Base-by-base conservation (phyloP, 2,888 invertebrate species). In the Ptilodon capucinus region DNA sequence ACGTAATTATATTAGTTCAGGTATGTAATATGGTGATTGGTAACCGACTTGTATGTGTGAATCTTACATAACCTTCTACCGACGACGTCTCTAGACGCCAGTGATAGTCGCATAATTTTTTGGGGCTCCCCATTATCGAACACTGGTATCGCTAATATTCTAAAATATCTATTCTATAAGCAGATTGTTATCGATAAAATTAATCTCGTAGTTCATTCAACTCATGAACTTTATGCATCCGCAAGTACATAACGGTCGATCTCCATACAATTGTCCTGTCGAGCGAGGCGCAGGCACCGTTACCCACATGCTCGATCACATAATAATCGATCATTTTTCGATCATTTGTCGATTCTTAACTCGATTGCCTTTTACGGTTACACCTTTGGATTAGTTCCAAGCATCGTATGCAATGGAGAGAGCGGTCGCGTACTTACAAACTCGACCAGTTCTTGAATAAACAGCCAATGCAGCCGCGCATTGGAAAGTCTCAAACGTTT, bases 181-280 rank as follows among this genome's bases (percentile, higher is more conserved):
- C 21, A 21, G 8, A 36, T 55, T 51, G 34, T 42, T 52, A 44
- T 44, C 44, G 28, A 40, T 46, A 48, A 53, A 56, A 49, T 51
- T 55, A 59, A 60, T 65, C 50, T 53, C 48, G 45, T 57, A 66
- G 81, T 64, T 78, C 80, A 60, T 72, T 80, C 64, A 81, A 72
- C 81, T 71, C 54, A 54, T 65, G 65, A 66, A 65, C 14, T 64
- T 61, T 47, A 51, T 54, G 57, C 51, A 54, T 59, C 44, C 48
- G 47, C 53, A 55, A 54, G 55, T 43, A 44, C 40, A 40, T 71
- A 72, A 71, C 70, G 73, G 76, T 64, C 57, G 66, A 61, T 64
- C 54, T 56, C 46, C 58, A 60, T 58, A 68, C 68, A 63, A 64
- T 75, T 60, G 68, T 68, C 76, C 75, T 66, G 62, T 36, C 44